Base-by-base conservation (phyloP, 2,888 invertebrate genomes). In the Hyppa rectilinea region DNA sequence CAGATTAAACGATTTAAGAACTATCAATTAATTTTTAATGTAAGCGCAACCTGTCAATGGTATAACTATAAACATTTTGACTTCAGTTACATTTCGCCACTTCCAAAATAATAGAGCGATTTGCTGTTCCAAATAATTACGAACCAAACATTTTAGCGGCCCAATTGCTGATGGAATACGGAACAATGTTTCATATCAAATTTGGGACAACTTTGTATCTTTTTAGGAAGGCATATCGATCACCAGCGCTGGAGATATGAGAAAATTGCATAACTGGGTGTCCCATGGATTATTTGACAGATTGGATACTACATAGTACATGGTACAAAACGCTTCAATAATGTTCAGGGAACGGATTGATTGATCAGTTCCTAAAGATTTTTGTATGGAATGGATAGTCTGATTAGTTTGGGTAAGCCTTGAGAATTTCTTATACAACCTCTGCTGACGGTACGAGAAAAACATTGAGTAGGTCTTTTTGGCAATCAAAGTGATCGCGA, bases 151-250 rank as follows among this genome's bases (percentile, higher is more conserved):
- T 90, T 87, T 90, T 91, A 90, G 83, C 34, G 55, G 61, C 84
- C 79, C 83, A 76, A 75, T 83, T 82, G 79, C 76, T 86, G 84
- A 85, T 87, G 85, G 82, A 87, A 88, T 88, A 87, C 81, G 77
- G 83, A 88, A 91, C 89, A 90, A 87, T 88, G 87, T 87, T 87
- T 87, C 86, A 87, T 89, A 88, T 89, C 83, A 88, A 87, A 87
- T 88, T 88, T 84, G 81, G 81, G 86, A 87, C 84, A 88, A 88
- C 81, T 89, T 89, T 89, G 87, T 88, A 85, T 87, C 83, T 87
- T 88, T 89, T 87, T 84, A 84, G 82, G 82, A 81, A 75, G 71
- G 80, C 78, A 82, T 86, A 90, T 90, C 87, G 85, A 90, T 90
- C 89, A 90, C 78, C 70, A 80, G 64, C 52, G 50, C 38, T 65